phyloP scores from a whole-genome alignment of 2,113 vertebrate genomes.

The Lagopus muta region DNA sequence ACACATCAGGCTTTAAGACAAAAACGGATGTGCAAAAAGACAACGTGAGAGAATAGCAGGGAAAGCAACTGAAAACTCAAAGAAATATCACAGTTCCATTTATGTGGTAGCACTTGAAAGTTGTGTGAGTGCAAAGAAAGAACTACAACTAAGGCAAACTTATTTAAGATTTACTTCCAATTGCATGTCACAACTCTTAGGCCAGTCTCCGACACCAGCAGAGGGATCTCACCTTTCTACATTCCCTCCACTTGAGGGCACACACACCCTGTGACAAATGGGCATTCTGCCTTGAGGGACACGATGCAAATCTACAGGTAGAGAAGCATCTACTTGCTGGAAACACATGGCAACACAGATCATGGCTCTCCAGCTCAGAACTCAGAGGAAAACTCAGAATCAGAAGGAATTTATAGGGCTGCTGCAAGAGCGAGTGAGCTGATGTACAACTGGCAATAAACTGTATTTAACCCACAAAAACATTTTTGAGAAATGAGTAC shows the following conservation, averaged over 20 bases:
- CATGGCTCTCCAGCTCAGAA: background rate
- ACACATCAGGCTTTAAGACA: background rate
- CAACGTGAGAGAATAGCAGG: background rate
- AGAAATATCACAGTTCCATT: background rate
- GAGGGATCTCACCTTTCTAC: background rate
- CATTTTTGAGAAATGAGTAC: background rate
- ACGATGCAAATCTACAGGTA: accelerated
- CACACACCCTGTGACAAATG: background rate
- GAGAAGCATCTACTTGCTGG: background rate
- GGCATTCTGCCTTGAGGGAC: background rate
- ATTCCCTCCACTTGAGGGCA: background rate
- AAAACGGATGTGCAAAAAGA: background rate
- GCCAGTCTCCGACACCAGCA: background rate
- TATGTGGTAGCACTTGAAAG: background rate
- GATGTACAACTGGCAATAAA: background rate
- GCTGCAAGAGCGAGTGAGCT: background rate
- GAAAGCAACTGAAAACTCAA: background rate
- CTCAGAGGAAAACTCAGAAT: background rate
- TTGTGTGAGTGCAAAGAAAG: background rate
- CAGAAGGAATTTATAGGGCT: background rate
- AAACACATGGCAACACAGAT: background rate
- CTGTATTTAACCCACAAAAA: background rate
- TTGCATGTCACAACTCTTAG: background rate
- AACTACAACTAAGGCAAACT: background rate
- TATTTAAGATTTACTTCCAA: background rate